These are phyloP conservation scores for Crax fasciolata DNA, from an alignment of 2,797 vertebrate species.

Conservation along the genomic window DNA sequence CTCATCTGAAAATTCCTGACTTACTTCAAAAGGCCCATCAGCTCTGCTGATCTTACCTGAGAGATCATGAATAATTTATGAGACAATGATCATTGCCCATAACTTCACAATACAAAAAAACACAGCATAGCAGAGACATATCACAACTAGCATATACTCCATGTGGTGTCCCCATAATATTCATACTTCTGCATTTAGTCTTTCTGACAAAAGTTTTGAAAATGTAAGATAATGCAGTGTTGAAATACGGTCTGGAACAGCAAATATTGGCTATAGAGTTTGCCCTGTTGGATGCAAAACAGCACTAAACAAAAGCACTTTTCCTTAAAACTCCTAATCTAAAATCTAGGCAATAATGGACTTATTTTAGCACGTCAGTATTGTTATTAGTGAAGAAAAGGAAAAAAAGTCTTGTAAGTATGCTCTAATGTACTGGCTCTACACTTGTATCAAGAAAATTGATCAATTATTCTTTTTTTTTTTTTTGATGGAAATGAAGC, in stretches of 20 bases:
- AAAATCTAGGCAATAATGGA: not conserved
- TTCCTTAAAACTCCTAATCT: not conserved
- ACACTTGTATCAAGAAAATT: not conserved
- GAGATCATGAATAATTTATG: not conserved
- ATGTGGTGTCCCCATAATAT: not conserved
- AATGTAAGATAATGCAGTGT: not conserved
- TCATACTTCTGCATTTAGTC: not conserved
- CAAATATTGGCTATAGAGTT: not conserved
- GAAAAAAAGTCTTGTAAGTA: not conserved
- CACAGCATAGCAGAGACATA: not conserved
- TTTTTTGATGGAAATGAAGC: not conserved
- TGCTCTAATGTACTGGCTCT: not conserved
- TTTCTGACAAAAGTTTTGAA: not conserved
- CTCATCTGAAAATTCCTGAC: not conserved
- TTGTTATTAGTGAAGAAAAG: not conserved
- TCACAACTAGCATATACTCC: not conserved
- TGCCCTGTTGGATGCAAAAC: not conserved
- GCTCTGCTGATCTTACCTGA: not conserved
- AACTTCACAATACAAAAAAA: not conserved
- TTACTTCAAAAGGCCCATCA: not conserved
- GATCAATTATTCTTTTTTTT: not conserved
- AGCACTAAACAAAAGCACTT: not conserved
- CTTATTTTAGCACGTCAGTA: not conserved
- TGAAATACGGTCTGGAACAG: not conserved
- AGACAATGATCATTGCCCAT: not conserved